Conservation (phyloP, 2,113 vertebrate species). For the Rousettus leschenaultii region DNA sequence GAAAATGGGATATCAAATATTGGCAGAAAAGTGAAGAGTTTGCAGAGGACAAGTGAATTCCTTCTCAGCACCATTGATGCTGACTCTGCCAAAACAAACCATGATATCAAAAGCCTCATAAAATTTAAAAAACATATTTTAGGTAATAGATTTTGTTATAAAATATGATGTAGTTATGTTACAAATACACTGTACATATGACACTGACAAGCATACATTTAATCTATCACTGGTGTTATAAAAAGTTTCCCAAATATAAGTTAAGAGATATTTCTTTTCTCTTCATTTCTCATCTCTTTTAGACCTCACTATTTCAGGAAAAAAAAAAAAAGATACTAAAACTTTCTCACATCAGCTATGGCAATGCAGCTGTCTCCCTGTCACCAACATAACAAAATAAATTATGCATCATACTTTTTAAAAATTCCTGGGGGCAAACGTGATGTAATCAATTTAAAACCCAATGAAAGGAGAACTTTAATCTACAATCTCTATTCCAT, state of each 20-base stretch:
- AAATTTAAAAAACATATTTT: neutral
- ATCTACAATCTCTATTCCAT: neutral
- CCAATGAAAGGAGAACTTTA: neutral
- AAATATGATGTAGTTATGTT: neutral
- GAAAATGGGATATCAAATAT: constrained; percentile 82
- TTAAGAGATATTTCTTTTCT: neutral
- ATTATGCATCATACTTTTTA: neutral
- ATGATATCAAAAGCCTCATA: neutral
- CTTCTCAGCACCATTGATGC: constrained; percentile 43
- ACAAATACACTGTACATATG: neutral
- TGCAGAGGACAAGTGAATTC: constrained; percentile 73
- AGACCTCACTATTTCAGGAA: neutral
- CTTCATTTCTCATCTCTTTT: neutral
- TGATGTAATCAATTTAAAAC: constrained; percentile 27
- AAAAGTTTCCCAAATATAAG: neutral
- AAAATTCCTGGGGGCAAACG: constrained; percentile 19
- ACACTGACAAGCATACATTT: neutral
- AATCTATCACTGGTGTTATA: neutral
- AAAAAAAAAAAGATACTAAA: neutral
- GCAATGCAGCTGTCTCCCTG: neutral
- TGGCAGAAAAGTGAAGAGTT: constrained; percentile 77
- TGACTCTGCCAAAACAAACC: constrained; percentile 74
- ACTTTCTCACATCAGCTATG: neutral
- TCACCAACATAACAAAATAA: neutral
- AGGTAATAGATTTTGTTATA: neutral